Percentiles rank a stretch among this genome's conserved stretches.
Conservation (phyloP, 2,113 vertebrate species). For the Macaca fascicularis region DNA sequence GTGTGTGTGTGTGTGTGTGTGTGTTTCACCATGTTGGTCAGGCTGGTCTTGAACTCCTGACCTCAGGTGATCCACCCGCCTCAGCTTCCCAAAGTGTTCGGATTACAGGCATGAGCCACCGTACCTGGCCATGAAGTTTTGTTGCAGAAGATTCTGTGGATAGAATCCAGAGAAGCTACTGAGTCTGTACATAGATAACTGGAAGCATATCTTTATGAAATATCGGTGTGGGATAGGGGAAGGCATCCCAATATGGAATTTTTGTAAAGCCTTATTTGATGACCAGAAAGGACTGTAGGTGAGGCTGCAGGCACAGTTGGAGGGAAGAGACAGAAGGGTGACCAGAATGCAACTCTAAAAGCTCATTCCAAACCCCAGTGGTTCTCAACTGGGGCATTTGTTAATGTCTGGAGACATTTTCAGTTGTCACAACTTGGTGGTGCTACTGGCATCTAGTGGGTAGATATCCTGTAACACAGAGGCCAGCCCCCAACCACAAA, state of each 20-base stretch:
- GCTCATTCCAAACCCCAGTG: background rate
- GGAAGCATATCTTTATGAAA: background rate
- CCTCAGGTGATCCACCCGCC: too few species aligned
- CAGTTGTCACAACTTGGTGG: background rate
- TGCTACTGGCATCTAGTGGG: background rate
- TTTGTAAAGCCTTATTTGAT: background rate
- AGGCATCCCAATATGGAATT: background rate
- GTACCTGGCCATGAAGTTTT: background rate
- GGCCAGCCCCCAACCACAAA: background rate
- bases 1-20: too few species aligned
- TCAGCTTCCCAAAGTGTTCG: too few species aligned
- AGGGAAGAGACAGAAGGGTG: background rate
- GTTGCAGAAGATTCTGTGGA: background rate
- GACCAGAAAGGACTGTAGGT: background rate
- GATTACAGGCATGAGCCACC: too few species aligned
- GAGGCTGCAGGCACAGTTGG: background rate
- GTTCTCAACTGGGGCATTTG: background rate
- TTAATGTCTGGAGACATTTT: background rate
- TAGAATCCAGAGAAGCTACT: background rate
- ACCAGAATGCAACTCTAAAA: background rate
- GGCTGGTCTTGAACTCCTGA: too few species aligned
- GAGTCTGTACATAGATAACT: background rate
- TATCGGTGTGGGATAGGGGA: fast-evolving
- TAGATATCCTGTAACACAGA: too few species aligned
- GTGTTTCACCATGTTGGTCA: too few species aligned